Percentiles rank a stretch among this genome's conserved stretches.
Conservation (phyloP, 2,888 invertebrate species). For the Druceiella hillmani region DNA sequence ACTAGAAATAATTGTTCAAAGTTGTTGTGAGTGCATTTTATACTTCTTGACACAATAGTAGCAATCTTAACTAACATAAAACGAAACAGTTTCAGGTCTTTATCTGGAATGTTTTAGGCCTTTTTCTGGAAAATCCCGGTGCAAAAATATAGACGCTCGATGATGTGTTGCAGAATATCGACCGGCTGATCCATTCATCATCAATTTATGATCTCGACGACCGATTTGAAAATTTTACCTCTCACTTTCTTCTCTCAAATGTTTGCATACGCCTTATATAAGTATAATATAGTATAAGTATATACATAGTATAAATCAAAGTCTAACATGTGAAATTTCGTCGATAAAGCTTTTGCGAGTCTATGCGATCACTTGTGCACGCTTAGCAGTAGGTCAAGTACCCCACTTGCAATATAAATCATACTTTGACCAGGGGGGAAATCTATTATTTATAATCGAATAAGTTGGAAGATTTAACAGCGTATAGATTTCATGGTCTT, state of each 20-base stretch:
- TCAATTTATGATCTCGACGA: conserved; percentile 84
- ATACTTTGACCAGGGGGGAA: conserved; percentile 63
- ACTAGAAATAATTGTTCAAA: no score
- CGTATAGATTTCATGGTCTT: conserved; percentile 83
- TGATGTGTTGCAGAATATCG: conserved; percentile 64
- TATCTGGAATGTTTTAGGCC: conserved; percentile 59
- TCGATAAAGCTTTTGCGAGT: conserved; percentile 66
- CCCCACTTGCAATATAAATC: conserved; percentile 74
- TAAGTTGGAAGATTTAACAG: conserved; percentile 74
- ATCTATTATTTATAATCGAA: conserved; percentile 76
- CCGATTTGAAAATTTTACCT: conserved; percentile 68
- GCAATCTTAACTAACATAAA: no score
- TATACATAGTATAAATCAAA: conserved; percentile 76
- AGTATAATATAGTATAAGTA: no score
- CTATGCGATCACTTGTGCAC: conserved; percentile 72
- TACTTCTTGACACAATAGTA: no score
- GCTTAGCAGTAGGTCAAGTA: conserved; percentile 70
- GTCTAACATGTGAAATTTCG: conserved; percentile 62
- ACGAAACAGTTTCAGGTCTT: no score
- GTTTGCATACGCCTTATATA: conserved; percentile 68
- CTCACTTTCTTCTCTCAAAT: conserved; percentile 70
- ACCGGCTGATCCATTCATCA: conserved; percentile 68
- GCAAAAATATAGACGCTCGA: conserved; percentile 69
- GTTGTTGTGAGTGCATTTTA: no score
- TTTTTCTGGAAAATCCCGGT: conserved; percentile 83